Evolutionary conservation across 2,797 vertebrate species (phyloP).

Genomic region (Lycodopsis pacificus): DNA sequence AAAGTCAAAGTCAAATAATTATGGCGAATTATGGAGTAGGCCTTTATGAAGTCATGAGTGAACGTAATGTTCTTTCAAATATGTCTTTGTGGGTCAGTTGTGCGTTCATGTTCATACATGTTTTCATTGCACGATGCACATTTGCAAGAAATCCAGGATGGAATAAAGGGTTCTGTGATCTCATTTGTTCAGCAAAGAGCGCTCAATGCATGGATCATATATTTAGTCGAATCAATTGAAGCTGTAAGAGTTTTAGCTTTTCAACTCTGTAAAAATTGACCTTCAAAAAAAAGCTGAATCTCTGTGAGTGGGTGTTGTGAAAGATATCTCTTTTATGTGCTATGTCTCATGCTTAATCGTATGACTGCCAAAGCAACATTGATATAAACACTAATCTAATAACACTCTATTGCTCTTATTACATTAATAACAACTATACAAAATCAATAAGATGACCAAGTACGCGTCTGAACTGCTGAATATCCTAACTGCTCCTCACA

Average conservation of each 20-base stretch:
- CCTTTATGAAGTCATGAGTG: neutral
- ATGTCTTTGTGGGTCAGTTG: neutral
- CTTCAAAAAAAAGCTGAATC: neutral
- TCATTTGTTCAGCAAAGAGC: too few species aligned
- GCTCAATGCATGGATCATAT: neutral
- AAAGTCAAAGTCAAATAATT: too few species aligned
- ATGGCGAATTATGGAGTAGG: neutral
- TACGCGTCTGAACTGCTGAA: neutral
- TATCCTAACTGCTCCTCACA: constrained; percentile 36
- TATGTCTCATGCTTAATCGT: neutral
- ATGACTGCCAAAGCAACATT: neutral
- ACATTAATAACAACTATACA: neutral
- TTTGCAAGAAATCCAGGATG: neutral
- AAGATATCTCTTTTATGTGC: neutral
- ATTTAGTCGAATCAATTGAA: neutral
- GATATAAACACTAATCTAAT: neutral
- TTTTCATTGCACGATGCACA: neutral
- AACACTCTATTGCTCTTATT: neutral
- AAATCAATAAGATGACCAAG: neutral
- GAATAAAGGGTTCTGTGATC: neutral
- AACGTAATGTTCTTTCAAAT: neutral
- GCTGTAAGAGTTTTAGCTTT: neutral
- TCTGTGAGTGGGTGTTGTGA: neutral
- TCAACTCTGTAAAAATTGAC: neutral
- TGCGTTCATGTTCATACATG: neutral